Base-by-base conservation (phyloP, 1,140 invertebrate species). In the Lordiphosa collinella region DNA sequence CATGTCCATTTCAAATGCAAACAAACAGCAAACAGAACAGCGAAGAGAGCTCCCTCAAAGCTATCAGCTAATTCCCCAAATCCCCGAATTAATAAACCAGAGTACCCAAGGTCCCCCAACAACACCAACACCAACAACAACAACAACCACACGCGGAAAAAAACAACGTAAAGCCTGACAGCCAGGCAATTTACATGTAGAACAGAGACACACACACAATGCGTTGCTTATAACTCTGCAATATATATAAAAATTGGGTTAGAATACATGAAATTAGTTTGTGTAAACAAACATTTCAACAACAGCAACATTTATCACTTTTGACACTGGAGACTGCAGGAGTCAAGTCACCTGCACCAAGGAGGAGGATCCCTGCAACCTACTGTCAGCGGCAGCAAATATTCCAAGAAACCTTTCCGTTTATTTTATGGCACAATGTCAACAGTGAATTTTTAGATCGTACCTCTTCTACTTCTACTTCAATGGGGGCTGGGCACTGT, bases 231-330 rank as follows among this genome's bases (percentile, higher is more conserved):
- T 76, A 66, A 61, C 62, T 58, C 66, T 56, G 4, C 18, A 18
- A 4, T 4, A 18, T 18, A 59, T 72, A 36, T 31, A 64, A 57
- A 58, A 55, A 65, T 16, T 40, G 37, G 56, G 41, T 41, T 50
- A 52, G 37, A 31, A 57, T 40, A 54, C 46, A 32, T 58, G 59
- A 73, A 84, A 82, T 82, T 82, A 82, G 78, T 50, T 56, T 71
- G 71, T 82, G 78, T 82, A 82, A 80, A 80, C 76, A 80, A 75
- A 80, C 70, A 78, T 78, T 78, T 82, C 72, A 78, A 84, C 78
- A 75, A 49, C 47, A 22, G 49, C 55, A 58, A 49, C 54, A 52
- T 52, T 52, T 52, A 52, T 52, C 50, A 52, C 38, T 52, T 16
- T 2, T 12, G 14, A 40, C 18, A 36, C 22, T 46, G 44, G 29